Evolutionary conservation across 2,113 vertebrate genomes (phyloP).

Genomic region (Peromyscus polionotus): DNA sequence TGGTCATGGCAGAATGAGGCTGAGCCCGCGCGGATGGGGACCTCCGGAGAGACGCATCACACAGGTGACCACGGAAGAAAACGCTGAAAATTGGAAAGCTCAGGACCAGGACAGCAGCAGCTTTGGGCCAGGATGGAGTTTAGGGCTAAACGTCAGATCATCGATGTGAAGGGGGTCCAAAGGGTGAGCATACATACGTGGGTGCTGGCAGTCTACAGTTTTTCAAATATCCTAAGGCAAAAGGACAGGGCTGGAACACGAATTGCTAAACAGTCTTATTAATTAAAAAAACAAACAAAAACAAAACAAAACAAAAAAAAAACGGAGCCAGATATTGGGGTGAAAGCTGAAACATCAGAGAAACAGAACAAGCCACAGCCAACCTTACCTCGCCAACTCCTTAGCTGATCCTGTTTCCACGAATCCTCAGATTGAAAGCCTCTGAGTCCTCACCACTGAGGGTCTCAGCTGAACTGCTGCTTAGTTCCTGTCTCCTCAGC

Average conservation of each 20-base stretch:
- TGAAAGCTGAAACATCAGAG: no score
- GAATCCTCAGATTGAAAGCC: no score
- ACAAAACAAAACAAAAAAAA: no score
- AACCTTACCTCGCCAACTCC: no score
- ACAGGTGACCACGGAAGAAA: constrained; percentile 80
- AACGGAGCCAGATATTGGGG: no score
- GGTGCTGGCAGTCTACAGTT: neutral
- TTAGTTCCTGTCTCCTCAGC: no score
- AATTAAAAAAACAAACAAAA: no score
- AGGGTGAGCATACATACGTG: neutral
- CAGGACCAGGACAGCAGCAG: constrained; percentile 54
- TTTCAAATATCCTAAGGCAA: neutral
- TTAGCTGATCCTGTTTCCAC: no score
- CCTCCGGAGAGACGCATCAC: constrained; percentile 78
- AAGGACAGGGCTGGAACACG: neutral
- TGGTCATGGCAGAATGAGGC: constrained; percentile 90
- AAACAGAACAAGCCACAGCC: no score
- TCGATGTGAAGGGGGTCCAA: constrained; percentile 64
- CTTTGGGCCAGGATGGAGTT: constrained; percentile 68
- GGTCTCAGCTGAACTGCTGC: no score
- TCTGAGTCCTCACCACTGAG: no score
- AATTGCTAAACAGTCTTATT: no score
- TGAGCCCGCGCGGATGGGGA: constrained; percentile 83
- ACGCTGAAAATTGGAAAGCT: constrained; percentile 72
- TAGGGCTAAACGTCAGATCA: constrained; percentile 68